Conservation (phyloP, 2,888 invertebrate genomes). For the Dicycla oo region DNA sequence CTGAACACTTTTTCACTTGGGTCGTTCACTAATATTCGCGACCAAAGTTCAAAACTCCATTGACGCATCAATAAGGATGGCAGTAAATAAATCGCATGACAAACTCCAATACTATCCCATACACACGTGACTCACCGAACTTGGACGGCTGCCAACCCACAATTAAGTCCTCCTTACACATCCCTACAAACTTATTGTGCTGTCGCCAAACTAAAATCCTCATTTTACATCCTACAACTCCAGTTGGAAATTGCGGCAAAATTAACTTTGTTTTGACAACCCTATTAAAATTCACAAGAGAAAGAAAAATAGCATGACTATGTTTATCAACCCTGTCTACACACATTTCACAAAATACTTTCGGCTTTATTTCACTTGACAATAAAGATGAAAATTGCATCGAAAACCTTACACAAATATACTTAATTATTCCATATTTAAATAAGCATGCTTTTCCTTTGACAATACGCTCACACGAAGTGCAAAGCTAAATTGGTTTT, state of each 20-base stretch:
- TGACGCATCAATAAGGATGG: slow-evolving; percentile 35
- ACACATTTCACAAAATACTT: not conserved
- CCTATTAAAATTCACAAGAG: slow-evolving; percentile 12
- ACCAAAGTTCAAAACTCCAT: slow-evolving; percentile 20
- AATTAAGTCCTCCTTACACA: slow-evolving; percentile 50
- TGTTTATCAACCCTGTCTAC: not conserved
- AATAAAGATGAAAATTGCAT: slow-evolving; percentile 37
- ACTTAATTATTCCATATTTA: slow-evolving; percentile 3
- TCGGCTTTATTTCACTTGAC: not conserved
- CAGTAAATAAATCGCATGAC: slow-evolving; percentile 52
- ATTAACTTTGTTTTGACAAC: slow-evolving; percentile 47
- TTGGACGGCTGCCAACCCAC: slow-evolving; percentile 54
- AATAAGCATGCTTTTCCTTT: slow-evolving; percentile 16
- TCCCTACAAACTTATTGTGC: slow-evolving; percentile 50
- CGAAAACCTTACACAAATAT: not conserved
- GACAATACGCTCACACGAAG: slow-evolving; percentile 16
- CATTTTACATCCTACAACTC: slow-evolving; percentile 25
- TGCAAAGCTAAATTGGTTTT: slow-evolving; percentile 35
- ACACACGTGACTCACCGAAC: slow-evolving; percentile 54
- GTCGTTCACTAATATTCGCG: not conserved
- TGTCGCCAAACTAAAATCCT: slow-evolving; percentile 42
- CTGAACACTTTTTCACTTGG: no score
- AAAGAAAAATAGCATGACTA: not conserved
- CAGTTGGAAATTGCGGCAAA: slow-evolving; percentile 13
- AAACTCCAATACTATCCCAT: slow-evolving; percentile 48